Evolutionary conservation across 2,797 vertebrate genomes (phyloP).

Genomic region (Lagocephalus sceleratus): DNA sequence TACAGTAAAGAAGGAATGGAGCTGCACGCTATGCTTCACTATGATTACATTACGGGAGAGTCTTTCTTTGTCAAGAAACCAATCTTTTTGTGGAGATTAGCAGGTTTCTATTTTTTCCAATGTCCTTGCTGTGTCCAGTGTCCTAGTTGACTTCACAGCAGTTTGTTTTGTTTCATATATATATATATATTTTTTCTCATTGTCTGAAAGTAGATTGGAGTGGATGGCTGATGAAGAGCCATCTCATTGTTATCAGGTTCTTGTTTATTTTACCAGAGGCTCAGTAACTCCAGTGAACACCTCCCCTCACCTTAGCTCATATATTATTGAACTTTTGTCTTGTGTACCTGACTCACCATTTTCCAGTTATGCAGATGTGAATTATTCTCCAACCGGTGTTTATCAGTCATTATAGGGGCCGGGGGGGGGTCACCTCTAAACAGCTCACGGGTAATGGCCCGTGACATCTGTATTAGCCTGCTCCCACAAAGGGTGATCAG

Average conservation of each 20-base stretch:
- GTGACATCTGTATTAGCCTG: slow-evolving; percentile 68
- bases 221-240: slow-evolving; percentile 37
- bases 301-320: slow-evolving; percentile 7
- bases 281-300: slow-evolving; percentile 21
- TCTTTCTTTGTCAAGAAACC: no score
- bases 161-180: slow-evolving; percentile 1
- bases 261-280: slow-evolving; percentile 51
- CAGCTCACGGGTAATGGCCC: slow-evolving; percentile 65
- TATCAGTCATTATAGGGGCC: slow-evolving; percentile 51
- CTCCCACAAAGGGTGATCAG: slow-evolving; percentile 65
- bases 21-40: no score
- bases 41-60: no score
- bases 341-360: slow-evolving; percentile 21
- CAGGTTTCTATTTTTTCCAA: no score
- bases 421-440: slow-evolving; percentile 62
- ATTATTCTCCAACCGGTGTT: slow-evolving; percentile 56
- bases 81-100: no score
- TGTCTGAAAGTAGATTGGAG: slow-evolving; percentile 43
- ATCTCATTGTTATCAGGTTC: slow-evolving; percentile 24
- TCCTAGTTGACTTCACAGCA: no score
- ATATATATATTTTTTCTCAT: no score
- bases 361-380: slow-evolving; percentile 60
- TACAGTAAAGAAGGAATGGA: no score
- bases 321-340: slow-evolving; percentile 41
- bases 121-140: no score